phyloP scores from a whole-genome alignment of 2,113 vertebrate species.

The Corapipo altera region DNA sequence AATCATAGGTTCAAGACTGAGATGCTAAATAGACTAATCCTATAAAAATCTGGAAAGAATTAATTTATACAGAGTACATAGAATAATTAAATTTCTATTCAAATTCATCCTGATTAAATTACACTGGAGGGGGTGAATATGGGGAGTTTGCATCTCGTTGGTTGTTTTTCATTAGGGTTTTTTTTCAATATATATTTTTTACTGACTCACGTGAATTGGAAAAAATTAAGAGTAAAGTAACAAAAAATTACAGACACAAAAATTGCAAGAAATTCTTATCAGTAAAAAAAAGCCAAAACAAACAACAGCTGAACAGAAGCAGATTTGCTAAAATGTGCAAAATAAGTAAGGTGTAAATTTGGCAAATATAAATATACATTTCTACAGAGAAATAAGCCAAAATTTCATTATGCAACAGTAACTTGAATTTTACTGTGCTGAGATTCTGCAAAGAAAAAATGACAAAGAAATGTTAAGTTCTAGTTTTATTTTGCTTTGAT shows the following conservation, averaged over 20 bases:
- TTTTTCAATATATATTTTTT: not conserved
- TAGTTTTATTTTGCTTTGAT: not conserved
- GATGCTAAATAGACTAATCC: not conserved
- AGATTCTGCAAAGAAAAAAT: not conserved
- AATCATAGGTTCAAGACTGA: not conserved
- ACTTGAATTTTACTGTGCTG: not conserved
- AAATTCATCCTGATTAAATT: not conserved
- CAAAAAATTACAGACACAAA: not conserved
- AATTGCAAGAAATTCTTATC: not conserved
- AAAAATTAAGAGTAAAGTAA: not conserved
- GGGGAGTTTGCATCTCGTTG: fast-evolving
- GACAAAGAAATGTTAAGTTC: not conserved
- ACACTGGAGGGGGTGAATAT: not conserved
- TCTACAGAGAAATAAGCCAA: not conserved
- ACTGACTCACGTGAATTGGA: not conserved
- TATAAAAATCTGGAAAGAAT: not conserved
- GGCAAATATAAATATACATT: not conserved
- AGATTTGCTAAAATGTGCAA: not conserved
- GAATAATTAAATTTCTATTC: not conserved
- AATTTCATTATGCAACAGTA: not conserved
- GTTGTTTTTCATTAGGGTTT: not conserved
- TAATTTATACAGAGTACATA: not conserved
- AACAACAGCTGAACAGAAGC: not conserved
- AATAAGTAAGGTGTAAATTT: not conserved
- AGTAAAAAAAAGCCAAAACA: not conserved